Base-by-base conservation (phyloP, 37 sponge, comb jelly and placozoan species). In the Diacarnus erythraeanus region DNA sequence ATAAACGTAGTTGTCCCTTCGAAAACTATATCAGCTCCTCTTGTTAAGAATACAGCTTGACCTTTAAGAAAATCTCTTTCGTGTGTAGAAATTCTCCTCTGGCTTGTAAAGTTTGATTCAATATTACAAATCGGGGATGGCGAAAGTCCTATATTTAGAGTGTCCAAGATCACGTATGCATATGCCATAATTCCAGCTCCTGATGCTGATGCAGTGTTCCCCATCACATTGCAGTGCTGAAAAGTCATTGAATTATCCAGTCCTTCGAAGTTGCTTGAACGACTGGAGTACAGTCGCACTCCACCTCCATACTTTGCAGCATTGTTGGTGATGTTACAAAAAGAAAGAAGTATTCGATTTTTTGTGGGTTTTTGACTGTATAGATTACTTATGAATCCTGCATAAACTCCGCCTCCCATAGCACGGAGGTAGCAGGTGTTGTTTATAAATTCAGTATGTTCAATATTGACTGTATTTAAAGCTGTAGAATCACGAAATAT, bases 231-330 rank as follows among this genome's bases (percentile, higher is more conserved):
- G 31, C 64, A 63, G 18, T 63, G 6, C 4, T 63, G 8, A n/a
- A 63, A 63, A 8, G 8, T 63, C 8, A 63, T 63, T 9, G 18
- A 6, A 63, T 30, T 29, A 66, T 80, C 5, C 72, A 84, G 23
- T 76, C 30, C 12, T 47, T 12, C 12, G 51, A 15, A 12, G 51
- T 47, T 12, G 10, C 6, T 6, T 47, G 51, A 47, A 15, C 12
- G 51, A 47, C 51, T 47, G 51, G 51, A 6, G 12, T 47, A 47
- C 6, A 47, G 12, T 47, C 10, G 10, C 51, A 47, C 51, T 47
- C 51, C 51, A 15, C 51, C 51, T 15, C 51, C 51, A 47, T 47
- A 47, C 10, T 6, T 47, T 47, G 51, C 51, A 47, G 6, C 12
- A 47, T 47, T 47, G 10, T 6, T 15, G 6, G 6, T 12, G 12